These are phyloP conservation scores for Dendrolimus punctatus DNA, from an alignment of 1,140 invertebrate species.

Conservation along the genomic window DNA sequence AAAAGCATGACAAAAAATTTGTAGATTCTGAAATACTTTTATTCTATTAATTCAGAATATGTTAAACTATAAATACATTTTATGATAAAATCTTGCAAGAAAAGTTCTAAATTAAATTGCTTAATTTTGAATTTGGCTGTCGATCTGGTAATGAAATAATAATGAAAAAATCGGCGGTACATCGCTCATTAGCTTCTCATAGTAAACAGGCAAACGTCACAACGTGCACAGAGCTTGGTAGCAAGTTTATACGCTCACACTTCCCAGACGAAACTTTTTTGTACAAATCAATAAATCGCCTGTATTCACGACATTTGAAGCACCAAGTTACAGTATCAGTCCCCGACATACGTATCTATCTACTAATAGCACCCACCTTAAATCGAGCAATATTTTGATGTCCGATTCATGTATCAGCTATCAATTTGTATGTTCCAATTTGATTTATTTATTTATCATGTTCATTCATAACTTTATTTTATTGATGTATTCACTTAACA, in stretches of 20 bases:
- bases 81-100: no score
- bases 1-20: no score
- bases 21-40: no score
- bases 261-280: slow-evolving; percentile 58
- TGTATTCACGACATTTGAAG: slow-evolving; percentile 56
- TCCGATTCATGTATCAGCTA: slow-evolving; percentile 14
- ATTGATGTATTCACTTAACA: slow-evolving; percentile 11
- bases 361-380: slow-evolving; percentile 63
- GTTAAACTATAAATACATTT: no score
- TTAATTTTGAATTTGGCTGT: no score
- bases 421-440: slow-evolving; percentile 12
- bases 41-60: no score
- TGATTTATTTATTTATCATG: slow-evolving; percentile 13
- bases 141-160: slow-evolving; percentile 4
- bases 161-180: slow-evolving; percentile 9
- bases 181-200: slow-evolving; percentile 53
- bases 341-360: slow-evolving; percentile 37
- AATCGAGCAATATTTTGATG: slow-evolving; percentile 25
- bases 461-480: slow-evolving; percentile 10
- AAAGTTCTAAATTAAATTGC: no score
- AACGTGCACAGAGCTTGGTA: slow-evolving; percentile 64
- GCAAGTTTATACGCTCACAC: slow-evolving; percentile 61
- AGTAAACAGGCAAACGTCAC: slow-evolving; percentile 49
- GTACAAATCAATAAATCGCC: slow-evolving; percentile 50
- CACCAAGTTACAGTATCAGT: slow-evolving; percentile 47